These are phyloP conservation scores for Tyto alba DNA, from an alignment of 2,113 vertebrate species.

Conservation along the genomic window DNA sequence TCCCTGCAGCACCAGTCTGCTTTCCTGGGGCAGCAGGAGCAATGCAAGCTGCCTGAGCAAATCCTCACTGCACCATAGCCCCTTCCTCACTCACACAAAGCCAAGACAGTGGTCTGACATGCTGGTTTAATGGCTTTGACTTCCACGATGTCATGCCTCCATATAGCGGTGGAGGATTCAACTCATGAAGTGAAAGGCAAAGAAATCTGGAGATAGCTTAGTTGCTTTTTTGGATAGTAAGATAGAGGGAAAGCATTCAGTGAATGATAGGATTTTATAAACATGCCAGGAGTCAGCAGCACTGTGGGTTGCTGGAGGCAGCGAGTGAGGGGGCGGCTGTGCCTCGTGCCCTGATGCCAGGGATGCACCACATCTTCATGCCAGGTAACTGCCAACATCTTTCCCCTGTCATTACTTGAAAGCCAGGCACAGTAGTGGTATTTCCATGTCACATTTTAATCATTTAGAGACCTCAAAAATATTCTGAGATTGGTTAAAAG, in stretches of 20 bases:
- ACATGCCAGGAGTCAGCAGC: background rate
- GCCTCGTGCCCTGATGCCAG: no score
- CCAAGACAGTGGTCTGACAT: rapidly evolving
- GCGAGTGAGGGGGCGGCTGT: background rate
- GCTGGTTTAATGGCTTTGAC: background rate
- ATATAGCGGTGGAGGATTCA: background rate
- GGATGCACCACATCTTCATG: rapidly evolving
- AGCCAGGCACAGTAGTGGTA: background rate
- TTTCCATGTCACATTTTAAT: background rate
- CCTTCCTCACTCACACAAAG: background rate
- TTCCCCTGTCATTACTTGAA: background rate
- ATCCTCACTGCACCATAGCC: background rate
- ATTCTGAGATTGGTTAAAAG: background rate
- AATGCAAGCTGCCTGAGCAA: background rate
- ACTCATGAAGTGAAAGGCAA: background rate
- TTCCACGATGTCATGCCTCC: background rate
- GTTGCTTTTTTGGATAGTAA: background rate
- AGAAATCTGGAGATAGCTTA: background rate
- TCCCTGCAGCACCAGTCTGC: background rate
- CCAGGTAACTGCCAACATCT: background rate
- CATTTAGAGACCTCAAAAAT: background rate
- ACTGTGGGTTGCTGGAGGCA: background rate
- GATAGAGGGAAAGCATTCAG: background rate
- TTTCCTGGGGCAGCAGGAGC: background rate
- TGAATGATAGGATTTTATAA: background rate